Percentiles rank a stretch among this genome's conserved stretches.
These are phyloP conservation scores for Calosoma granatense DNA, from an alignment of 1,140 invertebrate genomes.

Conservation along the genomic window DNA sequence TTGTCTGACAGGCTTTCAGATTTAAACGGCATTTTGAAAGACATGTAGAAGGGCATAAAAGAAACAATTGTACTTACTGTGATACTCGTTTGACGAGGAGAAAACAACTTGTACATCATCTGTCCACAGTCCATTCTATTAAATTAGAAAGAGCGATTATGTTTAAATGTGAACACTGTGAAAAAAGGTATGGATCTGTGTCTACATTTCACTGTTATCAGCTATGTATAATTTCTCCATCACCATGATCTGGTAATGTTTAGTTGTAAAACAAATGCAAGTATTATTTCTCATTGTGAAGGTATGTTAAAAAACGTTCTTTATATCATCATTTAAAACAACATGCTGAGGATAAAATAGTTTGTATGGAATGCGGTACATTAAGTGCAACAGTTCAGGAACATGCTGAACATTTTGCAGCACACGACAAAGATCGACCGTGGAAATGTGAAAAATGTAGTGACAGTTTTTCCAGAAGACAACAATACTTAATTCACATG, in stretches of 20 bases:
- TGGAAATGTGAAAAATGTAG: conserved; percentile 33
- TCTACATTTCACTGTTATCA: conserved; percentile 15
- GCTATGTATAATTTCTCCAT: no score
- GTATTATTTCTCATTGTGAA: conserved; percentile 16
- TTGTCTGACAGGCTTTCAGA: conserved; percentile 25
- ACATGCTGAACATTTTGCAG: conserved; percentile 25
- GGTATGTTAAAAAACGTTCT: conserved; percentile 31
- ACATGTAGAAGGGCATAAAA: conserved; percentile 34
- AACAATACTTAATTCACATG: conserved; percentile 34
- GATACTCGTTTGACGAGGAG: conserved; percentile 32
- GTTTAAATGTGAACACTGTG: conserved; percentile 23
- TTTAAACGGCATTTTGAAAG: conserved; percentile 32
- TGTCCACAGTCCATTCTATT: conserved; percentile 28
- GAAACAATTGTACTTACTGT: conserved; percentile 34
- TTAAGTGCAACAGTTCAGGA: conserved; percentile 26
- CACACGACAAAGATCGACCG: conserved; percentile 27
- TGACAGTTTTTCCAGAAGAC: conserved; percentile 30
- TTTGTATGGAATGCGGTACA: conserved; percentile 32
- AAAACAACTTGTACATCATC: conserved; percentile 32
- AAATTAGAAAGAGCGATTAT: conserved; percentile 16
- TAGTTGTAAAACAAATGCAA: background rate
- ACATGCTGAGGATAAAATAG: conserved; percentile 28
- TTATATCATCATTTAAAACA: conserved; percentile 33
- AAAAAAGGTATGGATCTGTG: conserved; percentile 30
- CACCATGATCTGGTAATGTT: background rate